These are phyloP conservation scores for Aplysina aerophoba DNA, from an alignment of 37 sponge, comb jelly and placozoan genomes.

Conservation along the genomic window DNA sequence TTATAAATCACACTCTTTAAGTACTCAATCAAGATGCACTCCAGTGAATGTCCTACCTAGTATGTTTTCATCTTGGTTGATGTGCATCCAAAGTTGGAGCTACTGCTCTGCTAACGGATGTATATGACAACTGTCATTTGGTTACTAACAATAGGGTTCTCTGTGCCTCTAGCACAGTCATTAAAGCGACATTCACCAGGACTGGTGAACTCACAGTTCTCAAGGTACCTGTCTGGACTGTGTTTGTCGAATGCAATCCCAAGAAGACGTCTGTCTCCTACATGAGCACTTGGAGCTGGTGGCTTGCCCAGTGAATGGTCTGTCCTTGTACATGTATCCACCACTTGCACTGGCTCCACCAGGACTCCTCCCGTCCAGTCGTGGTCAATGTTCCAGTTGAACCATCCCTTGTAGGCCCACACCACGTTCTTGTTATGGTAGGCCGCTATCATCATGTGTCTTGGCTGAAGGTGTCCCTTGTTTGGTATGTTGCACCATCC, in stretches of 20 bases:
- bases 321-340: conserved; percentile 15
- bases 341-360: conserved; percentile 21
- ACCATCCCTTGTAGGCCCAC: conserved; percentile 40
- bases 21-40: too few relatives aligned
- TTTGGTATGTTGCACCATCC: conserved; percentile 45
- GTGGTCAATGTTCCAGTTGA: conserved; percentile 45
- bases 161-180: not conserved
- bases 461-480: conserved; percentile 39
- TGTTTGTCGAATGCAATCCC: conserved; percentile 38
- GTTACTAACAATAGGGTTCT: too few relatives aligned
- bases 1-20: too few relatives aligned
- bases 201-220: conserved; percentile 17
- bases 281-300: conserved; percentile 37
- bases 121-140: conserved; percentile 6
- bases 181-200: not conserved
- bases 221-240: not conserved
- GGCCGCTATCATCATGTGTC: conserved; percentile 36
- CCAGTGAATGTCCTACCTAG: too few relatives aligned
- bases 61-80: too few relatives aligned
- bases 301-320: not conserved
- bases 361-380: conserved; percentile 43
- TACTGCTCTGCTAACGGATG: not conserved
- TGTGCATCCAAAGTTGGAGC: too few relatives aligned
- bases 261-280: not conserved
- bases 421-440: conserved; percentile 5